These are phyloP conservation scores for Eleutherodactylus coqui DNA, from an alignment of 2,797 vertebrate species.

Conservation along the genomic window DNA sequence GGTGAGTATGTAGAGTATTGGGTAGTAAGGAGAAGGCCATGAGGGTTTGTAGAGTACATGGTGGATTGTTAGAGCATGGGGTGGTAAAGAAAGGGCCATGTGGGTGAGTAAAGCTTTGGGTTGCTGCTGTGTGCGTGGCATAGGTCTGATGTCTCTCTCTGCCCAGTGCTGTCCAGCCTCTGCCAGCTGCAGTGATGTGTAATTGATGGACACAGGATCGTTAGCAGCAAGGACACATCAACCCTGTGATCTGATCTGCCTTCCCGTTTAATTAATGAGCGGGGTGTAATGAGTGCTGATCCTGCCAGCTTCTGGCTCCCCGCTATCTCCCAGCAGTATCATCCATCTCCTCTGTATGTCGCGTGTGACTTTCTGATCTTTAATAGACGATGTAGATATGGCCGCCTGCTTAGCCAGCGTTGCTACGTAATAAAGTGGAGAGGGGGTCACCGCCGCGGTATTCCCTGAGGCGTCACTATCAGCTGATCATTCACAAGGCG, in stretches of 20 bases:
- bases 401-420: neutral
- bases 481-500: neutral
- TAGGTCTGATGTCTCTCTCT: neutral
- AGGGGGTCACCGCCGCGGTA: neutral
- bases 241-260: conserved; percentile 40
- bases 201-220: conserved; percentile 36
- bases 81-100: neutral
- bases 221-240: conserved; percentile 55
- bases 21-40: too few species aligned
- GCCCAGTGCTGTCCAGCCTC: neutral
- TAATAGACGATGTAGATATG: neutral
- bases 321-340: neutral
- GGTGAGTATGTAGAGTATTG: too few species aligned
- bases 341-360: neutral
- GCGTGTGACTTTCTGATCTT: neutral
- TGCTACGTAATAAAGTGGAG: neutral
- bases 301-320: neutral
- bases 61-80: neutral
- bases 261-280: conserved; percentile 49
- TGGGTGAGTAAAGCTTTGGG: neutral
- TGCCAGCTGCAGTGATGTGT: conserved; percentile 38
- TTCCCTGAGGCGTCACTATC: neutral
- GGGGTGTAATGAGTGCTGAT: conserved; percentile 5
- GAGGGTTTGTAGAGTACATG: too few species aligned
- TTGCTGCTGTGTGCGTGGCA: neutral